Percentiles rank a stretch among this genome's conserved stretches.
These are phyloP conservation scores for Oreochromis tanganicae DNA, from an alignment of 2,113 vertebrate genomes.

Conservation along the genomic window DNA sequence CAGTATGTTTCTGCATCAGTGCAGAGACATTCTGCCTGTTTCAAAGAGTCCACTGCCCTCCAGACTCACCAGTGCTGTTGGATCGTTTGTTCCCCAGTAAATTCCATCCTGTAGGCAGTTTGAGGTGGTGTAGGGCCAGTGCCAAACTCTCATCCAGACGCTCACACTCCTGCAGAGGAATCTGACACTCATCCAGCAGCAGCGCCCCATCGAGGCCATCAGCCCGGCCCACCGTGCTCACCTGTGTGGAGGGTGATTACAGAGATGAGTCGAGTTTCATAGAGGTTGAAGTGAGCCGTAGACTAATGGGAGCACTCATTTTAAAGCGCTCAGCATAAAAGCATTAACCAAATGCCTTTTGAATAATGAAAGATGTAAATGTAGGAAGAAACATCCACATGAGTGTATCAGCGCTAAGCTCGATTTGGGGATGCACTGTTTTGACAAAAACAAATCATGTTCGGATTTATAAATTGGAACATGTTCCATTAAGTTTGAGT, in stretches of 20 bases:
- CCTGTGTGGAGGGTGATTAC: conserved; percentile 61
- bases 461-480: background rate
- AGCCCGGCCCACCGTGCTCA: conserved; percentile 81
- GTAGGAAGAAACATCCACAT: background rate
- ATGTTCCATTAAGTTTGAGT: background rate
- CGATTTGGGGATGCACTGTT: background rate
- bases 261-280: conserved; percentile 2
- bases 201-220: conserved; percentile 85
- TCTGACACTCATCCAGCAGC: conserved; percentile 83
- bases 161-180: conserved; percentile 81
- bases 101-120: conserved; percentile 84
- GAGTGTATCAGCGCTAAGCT: background rate
- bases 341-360: background rate
- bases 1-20: background rate
- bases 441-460: background rate
- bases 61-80: conserved; percentile 56
- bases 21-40: background rate
- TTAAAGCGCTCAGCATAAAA: conserved; percentile 14
- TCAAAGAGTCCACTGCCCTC: background rate
- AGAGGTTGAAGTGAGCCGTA: background rate
- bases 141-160: conserved; percentile 85
- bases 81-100: conserved; percentile 76
- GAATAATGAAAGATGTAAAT: background rate
- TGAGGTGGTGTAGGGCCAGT: conserved; percentile 85
- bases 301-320: conserved; percentile 1